These are phyloP conservation scores for Sapayoa aenigma DNA, from an alignment of 2,113 vertebrate genomes.

Conservation along the genomic window DNA sequence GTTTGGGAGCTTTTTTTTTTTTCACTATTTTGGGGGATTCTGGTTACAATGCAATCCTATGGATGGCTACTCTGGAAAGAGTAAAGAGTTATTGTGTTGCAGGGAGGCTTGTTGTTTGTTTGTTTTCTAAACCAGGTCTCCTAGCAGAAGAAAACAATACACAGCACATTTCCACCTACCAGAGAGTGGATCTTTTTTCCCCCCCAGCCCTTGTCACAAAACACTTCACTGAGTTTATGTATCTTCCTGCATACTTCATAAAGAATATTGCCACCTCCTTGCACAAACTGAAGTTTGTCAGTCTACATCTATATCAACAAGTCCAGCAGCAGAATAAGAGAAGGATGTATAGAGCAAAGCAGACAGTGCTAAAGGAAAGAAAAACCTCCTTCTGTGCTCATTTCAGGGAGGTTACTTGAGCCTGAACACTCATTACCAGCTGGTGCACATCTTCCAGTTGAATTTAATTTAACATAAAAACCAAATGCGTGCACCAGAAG, in stretches of 20 bases:
- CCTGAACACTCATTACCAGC: background rate
- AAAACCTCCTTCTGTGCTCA: background rate
- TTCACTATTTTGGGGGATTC: background rate
- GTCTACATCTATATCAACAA: background rate
- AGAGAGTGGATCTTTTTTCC: background rate
- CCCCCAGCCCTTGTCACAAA: background rate
- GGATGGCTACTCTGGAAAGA: background rate
- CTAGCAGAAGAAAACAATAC: background rate
- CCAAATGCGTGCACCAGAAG: background rate
- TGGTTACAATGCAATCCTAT: background rate
- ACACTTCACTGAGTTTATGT: background rate
- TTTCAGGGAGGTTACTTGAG: background rate
- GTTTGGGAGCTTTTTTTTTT: accelerated
- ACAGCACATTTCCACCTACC: background rate
- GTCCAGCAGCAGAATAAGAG: background rate
- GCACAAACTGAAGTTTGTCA: background rate
- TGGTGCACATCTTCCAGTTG: background rate
- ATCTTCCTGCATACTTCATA: background rate
- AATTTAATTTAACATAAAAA: background rate
- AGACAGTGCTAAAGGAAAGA: background rate
- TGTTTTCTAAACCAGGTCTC: background rate
- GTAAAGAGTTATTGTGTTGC: background rate
- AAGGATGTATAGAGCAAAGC: background rate
- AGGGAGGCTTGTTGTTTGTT: background rate
- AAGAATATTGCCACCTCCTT: background rate